These are phyloP conservation scores for Harpagoxenus sublaevis DNA, from an alignment of 2,888 invertebrate species.

Conservation along the genomic window DNA sequence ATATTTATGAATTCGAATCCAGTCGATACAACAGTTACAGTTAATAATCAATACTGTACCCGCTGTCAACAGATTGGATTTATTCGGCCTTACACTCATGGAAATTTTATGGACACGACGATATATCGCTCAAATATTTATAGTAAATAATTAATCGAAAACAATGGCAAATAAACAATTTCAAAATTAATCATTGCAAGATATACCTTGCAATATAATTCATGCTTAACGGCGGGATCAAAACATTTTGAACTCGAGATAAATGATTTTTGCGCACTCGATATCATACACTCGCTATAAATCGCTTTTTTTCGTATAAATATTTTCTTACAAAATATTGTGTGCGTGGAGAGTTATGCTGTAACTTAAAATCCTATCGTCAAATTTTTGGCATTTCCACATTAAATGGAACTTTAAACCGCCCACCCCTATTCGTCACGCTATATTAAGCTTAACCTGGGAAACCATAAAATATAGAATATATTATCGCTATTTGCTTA, in stretches of 20 bases:
- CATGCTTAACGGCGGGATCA: not conserved
- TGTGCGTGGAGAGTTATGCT: not conserved
- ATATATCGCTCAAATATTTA: constrained; percentile 37
- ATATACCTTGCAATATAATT: constrained; percentile 14
- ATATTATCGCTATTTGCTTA: constrained; percentile 32
- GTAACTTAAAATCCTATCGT: constrained; percentile 19
- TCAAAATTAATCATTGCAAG: constrained; percentile 35
- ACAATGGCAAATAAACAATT: constrained; percentile 31
- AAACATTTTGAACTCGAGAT: not conserved
- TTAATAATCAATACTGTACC: constrained; percentile 34
- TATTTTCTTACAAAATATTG: constrained; percentile 3
- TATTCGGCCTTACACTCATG: not conserved
- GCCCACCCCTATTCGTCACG: not conserved
- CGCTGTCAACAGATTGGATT: constrained; percentile 31
- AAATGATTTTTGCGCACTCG: not conserved
- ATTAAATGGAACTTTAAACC: constrained; percentile 25
- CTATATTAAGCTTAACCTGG: constrained; percentile 12
- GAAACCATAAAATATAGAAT: constrained; percentile 19
- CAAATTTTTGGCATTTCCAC: constrained; percentile 19
- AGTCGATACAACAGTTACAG: not conserved
- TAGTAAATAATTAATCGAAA: constrained; percentile 29
- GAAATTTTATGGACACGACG: constrained; percentile 13
- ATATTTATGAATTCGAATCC: not conserved
- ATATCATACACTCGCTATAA: constrained; percentile 6
- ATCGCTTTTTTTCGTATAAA: constrained; percentile 23